These are phyloP conservation scores for Callospermophilus lateralis DNA, from an alignment of 2,113 vertebrate genomes.

Conservation along the genomic window DNA sequence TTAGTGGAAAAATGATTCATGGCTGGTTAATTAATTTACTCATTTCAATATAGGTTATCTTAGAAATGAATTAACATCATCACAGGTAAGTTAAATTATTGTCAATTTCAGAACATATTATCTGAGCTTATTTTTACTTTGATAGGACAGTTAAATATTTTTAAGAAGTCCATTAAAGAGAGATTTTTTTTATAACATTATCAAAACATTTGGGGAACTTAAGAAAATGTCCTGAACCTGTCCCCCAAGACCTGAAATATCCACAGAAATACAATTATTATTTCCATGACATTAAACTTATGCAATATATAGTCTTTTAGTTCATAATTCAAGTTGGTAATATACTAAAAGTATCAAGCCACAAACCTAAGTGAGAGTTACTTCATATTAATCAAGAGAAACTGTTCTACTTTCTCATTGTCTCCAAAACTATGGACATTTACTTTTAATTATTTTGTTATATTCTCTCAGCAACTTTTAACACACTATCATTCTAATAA, in stretches of 20 bases:
- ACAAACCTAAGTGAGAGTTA: background rate
- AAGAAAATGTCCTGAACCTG: background rate
- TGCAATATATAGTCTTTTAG: background rate
- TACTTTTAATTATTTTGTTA: background rate
- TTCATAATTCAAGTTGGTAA: background rate
- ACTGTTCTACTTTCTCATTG: background rate
- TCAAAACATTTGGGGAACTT: background rate
- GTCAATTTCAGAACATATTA: background rate
- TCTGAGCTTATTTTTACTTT: background rate
- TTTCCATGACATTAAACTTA: background rate
- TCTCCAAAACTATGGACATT: background rate
- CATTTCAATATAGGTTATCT: background rate
- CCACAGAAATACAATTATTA: slow-evolving; percentile 7
- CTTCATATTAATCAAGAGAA: background rate
- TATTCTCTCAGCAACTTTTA: background rate
- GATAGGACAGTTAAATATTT: background rate
- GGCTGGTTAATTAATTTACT: background rate
- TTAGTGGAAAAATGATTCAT: background rate
- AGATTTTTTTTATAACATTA: background rate
- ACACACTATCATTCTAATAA: background rate
- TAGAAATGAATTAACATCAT: background rate
- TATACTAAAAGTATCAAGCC: background rate
- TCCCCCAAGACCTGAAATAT: background rate
- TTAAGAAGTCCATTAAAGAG: background rate
- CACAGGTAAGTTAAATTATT: background rate